Percentiles rank a stretch among this genome's conserved stretches.
Evolutionary conservation across 2,797 vertebrate species (phyloP).

Genomic region (Menidia menidia): DNA sequence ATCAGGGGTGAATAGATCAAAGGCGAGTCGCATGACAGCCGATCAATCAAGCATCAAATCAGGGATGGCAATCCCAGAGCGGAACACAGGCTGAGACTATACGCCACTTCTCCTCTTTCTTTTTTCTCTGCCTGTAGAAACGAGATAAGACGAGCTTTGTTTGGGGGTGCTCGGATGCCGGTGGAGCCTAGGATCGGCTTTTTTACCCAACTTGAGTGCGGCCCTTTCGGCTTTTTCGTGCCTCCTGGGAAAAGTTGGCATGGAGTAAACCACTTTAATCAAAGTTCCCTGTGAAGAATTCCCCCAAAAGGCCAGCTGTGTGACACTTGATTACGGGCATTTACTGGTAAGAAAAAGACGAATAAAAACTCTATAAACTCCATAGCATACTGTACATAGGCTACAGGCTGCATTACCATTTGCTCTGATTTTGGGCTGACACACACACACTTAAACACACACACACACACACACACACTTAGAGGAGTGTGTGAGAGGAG

Average conservation of each 20-base stretch:
- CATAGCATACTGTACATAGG: too few species aligned
- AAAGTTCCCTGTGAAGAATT: conserved; percentile 36
- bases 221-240: conserved; percentile 26
- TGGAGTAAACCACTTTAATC: conserved; percentile 29
- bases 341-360: neutral
- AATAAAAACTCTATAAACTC: neutral
- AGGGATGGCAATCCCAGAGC: conserved; percentile 81
- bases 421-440: too few species aligned
- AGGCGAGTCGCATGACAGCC: conserved; percentile 96
- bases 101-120: conserved; percentile 46
- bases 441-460: too few species aligned
- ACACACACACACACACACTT: too few species aligned
- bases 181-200: neutral
- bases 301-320: neutral
- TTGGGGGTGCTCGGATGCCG: conserved; percentile 59
- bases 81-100: conserved; percentile 70
- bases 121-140: conserved; percentile 48
- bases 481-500: neutral
- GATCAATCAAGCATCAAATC: conserved; percentile 99
- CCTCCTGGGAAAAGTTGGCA: conserved; percentile 38
- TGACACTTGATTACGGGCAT: conserved; percentile 17
- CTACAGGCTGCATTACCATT: too few species aligned
- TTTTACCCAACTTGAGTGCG: conserved; percentile 25
- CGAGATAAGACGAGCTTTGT: conserved; percentile 67
- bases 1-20: conserved; percentile 99